Percentiles rank a stretch among this genome's conserved stretches.
phyloP scores from a whole-genome alignment of 2,797 vertebrate species.

The Lemur catta region DNA sequence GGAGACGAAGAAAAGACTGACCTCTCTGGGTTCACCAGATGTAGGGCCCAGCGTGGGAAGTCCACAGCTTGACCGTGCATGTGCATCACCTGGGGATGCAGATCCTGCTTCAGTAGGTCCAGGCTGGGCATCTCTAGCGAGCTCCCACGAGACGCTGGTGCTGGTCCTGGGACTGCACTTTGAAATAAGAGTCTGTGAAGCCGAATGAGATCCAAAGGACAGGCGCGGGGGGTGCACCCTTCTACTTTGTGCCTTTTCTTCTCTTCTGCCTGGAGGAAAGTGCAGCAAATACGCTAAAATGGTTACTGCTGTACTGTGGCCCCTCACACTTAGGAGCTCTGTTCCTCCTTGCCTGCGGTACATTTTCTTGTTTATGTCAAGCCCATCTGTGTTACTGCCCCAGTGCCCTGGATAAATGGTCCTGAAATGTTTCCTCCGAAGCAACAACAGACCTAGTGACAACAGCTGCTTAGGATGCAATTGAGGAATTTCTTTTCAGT shows the following conservation, averaged over 20 bases:
- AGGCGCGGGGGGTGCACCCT: neutral
- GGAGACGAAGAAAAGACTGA: neutral
- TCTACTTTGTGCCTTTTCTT: neutral
- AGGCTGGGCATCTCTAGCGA: neutral
- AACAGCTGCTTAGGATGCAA: neutral
- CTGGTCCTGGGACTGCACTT: neutral
- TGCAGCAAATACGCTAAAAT: neutral
- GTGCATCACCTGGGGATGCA: neutral
- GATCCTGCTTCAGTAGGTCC: neutral
- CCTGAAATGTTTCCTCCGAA: neutral
- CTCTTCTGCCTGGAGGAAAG: neutral
- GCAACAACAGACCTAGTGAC: neutral
- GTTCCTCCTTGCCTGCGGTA: neutral
- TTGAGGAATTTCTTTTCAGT: neutral
- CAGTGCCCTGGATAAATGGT: neutral
- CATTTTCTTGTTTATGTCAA: neutral
- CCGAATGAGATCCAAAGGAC: neutral
- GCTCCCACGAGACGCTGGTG: neutral
- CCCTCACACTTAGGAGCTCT: neutral
- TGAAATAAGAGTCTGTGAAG: neutral
- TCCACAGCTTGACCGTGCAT: neutral
- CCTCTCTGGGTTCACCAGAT: neutral
- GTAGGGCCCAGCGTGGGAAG: neutral
- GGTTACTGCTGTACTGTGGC: neutral
- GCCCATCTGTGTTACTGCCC: fast-evolving